Percentiles rank a stretch among this genome's conserved stretches.
phyloP scores from a whole-genome alignment of 30 jellyfish, hydroid and myxozoan genomes.

The Mastigias papua region DNA sequence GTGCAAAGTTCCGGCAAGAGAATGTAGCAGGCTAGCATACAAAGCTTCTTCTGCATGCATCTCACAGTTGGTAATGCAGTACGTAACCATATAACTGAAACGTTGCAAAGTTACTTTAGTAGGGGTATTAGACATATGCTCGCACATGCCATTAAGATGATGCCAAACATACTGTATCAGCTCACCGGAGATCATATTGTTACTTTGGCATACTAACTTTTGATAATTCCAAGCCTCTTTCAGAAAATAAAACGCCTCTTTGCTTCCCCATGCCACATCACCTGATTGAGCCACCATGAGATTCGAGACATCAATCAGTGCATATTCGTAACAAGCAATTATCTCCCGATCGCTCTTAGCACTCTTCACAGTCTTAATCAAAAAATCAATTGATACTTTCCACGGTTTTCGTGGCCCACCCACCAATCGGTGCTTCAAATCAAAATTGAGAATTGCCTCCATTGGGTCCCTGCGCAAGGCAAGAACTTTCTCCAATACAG shows the following conservation, averaged over 20 bases:
- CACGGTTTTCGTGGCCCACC: background rate
- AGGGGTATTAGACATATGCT: background rate
- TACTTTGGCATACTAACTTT: background rate
- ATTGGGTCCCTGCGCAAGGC: background rate
- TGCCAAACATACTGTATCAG: background rate
- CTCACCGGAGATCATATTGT: background rate
- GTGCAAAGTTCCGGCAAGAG: background rate
- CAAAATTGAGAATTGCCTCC: background rate
- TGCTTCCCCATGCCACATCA: background rate
- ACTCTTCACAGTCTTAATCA: background rate
- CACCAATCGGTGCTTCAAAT: background rate
- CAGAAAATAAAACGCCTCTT: background rate
- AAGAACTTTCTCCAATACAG: background rate
- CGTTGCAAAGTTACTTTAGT: background rate
- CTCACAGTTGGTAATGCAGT: background rate
- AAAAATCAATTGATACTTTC: background rate
- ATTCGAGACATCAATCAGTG: background rate
- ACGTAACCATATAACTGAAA: background rate
- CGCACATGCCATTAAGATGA: background rate
- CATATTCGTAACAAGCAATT: background rate
- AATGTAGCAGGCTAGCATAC: background rate
- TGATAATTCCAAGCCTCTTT: background rate
- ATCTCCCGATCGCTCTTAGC: background rate
- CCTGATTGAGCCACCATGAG: background rate
- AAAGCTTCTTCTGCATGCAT: background rate